Percentiles rank a stretch among this genome's conserved stretches.
phyloP scores from a whole-genome alignment of 2,888 invertebrate species.

The Caenorhabditis becei region DNA sequence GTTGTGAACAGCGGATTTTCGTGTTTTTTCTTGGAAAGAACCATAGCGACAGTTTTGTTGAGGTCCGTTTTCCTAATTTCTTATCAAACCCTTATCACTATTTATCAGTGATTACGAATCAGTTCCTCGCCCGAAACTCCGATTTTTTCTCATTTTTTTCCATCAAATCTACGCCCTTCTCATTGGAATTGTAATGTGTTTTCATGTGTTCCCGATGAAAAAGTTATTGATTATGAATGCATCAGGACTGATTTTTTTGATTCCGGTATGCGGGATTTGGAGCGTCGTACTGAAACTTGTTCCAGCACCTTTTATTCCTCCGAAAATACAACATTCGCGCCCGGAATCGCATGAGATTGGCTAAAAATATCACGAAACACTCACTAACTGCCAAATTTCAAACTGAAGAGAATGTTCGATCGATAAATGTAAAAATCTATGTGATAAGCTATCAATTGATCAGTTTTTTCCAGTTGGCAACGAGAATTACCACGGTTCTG shows the following conservation, averaged over 20 bases:
- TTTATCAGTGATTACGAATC: conserved; percentile 43
- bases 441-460: too few species aligned
- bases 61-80: conserved; percentile 6
- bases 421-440: conserved; percentile 1
- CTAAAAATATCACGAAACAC: conserved; percentile 32
- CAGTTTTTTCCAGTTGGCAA: conserved; percentile 28
- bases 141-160: not conserved
- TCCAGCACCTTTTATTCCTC: conserved; percentile 39
- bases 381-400: conserved; percentile 51
- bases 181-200: not conserved
- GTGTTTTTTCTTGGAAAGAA: conserved; percentile 34
- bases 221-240: conserved; percentile 8
- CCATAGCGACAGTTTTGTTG: conserved; percentile 25
- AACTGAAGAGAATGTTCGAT: conserved; percentile 45
- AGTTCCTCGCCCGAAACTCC: not conserved
- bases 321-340: conserved; percentile 24
- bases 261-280: conserved; percentile 17
- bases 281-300: not conserved
- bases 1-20: conserved; percentile 11
- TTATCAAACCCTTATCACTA: too few species aligned
- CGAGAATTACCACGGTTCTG: conserved; percentile 4
- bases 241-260: not conserved
- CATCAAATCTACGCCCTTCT: conserved; percentile 7
- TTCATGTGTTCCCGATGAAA: conserved; percentile 30
- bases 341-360: conserved; percentile 27